Evolutionary conservation across 2,888 invertebrate genomes (phyloP).

Genomic region (Seira ritae): DNA sequence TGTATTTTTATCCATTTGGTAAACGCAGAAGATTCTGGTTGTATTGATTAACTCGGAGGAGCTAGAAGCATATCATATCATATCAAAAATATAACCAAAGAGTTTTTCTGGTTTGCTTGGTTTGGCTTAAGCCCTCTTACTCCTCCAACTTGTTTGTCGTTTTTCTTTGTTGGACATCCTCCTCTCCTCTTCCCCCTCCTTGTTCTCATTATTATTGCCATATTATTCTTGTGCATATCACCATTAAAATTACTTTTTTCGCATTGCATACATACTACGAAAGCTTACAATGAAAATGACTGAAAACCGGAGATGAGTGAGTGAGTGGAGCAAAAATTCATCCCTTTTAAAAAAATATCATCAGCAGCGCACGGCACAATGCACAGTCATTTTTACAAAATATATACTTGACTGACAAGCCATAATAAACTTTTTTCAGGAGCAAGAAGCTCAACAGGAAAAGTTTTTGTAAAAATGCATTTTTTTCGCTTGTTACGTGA

Average conservation of each 20-base stretch:
- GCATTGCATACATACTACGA: too few relatives aligned
- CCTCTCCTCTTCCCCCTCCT: neutral
- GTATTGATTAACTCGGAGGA: too few relatives aligned
- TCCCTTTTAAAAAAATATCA: neutral
- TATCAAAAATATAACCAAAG: too few relatives aligned
- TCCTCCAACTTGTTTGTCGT: slow-evolving; percentile 21
- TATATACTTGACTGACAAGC: slow-evolving; percentile 49
- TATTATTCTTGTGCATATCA: slow-evolving; percentile 37
- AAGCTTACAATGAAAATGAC: too few relatives aligned
- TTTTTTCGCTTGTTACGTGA: slow-evolving; percentile 56
- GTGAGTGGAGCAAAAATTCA: too few relatives aligned
- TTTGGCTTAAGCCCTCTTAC: neutral
- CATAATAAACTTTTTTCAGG: slow-evolving; percentile 44
- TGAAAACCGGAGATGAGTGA: too few relatives aligned
- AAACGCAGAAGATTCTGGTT: too few relatives aligned
- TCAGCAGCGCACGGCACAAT: slow-evolving; percentile 49
- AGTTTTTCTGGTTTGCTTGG: too few relatives aligned
- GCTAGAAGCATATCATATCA: too few relatives aligned
- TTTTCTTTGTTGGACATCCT: neutral
- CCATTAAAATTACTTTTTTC: slow-evolving; percentile 23
- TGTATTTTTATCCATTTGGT: too few relatives aligned
- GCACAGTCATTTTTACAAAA: slow-evolving; percentile 34
- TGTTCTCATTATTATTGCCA: slow-evolving; percentile 9
- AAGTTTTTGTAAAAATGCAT: slow-evolving; percentile 34
- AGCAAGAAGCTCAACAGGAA: slow-evolving; percentile 9